phyloP scores from a whole-genome alignment of 2,113 vertebrate genomes.

The Dipodomys spectabilis region DNA sequence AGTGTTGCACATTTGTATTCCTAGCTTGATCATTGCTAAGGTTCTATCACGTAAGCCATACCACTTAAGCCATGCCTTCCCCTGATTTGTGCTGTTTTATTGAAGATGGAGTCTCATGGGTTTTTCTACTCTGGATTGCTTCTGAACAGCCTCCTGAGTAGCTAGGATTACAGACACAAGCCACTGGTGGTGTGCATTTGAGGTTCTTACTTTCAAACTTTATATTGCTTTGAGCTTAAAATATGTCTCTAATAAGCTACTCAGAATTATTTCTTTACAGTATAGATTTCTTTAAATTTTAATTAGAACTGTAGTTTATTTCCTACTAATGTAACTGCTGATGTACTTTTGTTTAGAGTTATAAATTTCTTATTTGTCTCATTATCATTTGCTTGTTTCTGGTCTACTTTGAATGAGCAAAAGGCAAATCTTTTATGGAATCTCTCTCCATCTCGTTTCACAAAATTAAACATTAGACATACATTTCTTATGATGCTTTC shows the following conservation, averaged over 20 bases:
- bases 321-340: not conserved
- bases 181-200: no score
- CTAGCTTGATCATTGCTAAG: no score
- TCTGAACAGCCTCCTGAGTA: no score
- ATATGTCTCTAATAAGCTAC: not conserved
- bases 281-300: not conserved
- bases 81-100: no score
- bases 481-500: not conserved
- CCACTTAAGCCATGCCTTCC: no score
- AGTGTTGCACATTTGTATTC: not conserved
- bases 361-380: not conserved
- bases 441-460: not conserved
- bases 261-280: not conserved
- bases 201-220: not conserved
- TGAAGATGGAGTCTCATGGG: no score
- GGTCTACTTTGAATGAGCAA: constrained; percentile 18
- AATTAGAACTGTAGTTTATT: not conserved
- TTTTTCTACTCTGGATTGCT: no score
- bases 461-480: not conserved
- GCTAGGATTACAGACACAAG: no score
- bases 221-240: not conserved
- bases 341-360: not conserved
- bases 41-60: no score
- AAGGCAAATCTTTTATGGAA: not conserved
- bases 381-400: not conserved